These are phyloP conservation scores for Neoniphon sammara DNA, from an alignment of 2,797 vertebrate species.

Conservation along the genomic window DNA sequence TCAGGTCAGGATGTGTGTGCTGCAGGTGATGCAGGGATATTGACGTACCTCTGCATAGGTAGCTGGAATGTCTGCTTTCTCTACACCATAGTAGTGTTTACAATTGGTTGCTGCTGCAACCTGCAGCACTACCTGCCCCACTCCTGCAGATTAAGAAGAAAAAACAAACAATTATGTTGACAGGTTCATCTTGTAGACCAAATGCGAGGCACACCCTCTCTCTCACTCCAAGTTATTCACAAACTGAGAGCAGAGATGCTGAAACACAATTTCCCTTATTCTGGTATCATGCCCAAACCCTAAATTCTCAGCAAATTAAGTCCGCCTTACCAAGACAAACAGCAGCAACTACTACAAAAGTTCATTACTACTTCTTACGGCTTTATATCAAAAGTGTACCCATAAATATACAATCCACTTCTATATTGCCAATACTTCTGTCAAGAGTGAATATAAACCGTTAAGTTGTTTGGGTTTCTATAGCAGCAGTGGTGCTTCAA, in stretches of 20 bases:
- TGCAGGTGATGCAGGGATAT: background rate
- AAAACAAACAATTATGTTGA: background rate
- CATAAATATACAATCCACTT: no score
- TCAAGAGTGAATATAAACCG: background rate
- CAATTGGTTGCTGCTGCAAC: conserved; percentile 98
- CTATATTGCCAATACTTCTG: background rate
- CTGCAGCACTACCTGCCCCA: conserved; percentile 98
- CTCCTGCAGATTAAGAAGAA: conserved; percentile 82
- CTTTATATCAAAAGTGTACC: no score
- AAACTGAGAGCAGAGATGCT: background rate
- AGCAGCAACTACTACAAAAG: no score
- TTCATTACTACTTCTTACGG: background rate
- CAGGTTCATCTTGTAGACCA: background rate
- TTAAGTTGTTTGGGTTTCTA: background rate
- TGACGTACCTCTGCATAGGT: conserved; percentile 94
- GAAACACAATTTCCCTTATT: background rate
- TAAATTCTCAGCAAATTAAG: no score
- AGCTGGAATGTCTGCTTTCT: conserved; percentile 98
- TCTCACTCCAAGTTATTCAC: background rate
- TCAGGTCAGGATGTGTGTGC: background rate
- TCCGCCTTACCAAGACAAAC: no score
- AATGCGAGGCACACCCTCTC: background rate
- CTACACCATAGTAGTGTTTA: conserved; percentile 98
- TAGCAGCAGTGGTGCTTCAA: no score
- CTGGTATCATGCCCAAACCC: background rate